Evolutionary conservation across 2,113 vertebrate genomes (phyloP).

Genomic region (Ancistrus triradiatus): DNA sequence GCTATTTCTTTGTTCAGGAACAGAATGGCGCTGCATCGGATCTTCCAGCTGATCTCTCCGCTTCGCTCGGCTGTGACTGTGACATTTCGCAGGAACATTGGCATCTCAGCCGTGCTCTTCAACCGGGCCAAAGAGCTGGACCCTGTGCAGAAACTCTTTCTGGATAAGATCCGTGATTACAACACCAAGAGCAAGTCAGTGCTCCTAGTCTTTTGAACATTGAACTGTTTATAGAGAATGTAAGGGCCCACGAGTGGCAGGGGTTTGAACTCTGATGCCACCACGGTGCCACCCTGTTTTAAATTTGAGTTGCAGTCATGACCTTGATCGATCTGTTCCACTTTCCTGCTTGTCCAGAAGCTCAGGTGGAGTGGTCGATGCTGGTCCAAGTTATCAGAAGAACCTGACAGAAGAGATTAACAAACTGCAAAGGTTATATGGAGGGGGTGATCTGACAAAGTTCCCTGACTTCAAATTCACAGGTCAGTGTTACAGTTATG

Average conservation of each 20-base stretch:
- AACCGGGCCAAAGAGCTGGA: constrained; percentile 82
- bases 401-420: constrained; percentile 74
- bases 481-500: constrained; percentile 70
- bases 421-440: constrained; percentile 84
- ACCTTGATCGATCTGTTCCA: neutral
- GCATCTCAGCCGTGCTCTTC: constrained; percentile 81
- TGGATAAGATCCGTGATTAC: constrained; percentile 95
- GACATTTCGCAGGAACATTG: constrained; percentile 82
- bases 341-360: constrained; percentile 58
- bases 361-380: constrained; percentile 79
- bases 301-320: neutral
- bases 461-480: constrained; percentile 89
- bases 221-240: neutral
- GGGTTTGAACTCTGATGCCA: too few relatives aligned
- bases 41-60: constrained; percentile 74
- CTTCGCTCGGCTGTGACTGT: constrained; percentile 65
- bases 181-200: constrained; percentile 87
- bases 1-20: neutral
- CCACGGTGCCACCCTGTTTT: neutral
- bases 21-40: constrained; percentile 78
- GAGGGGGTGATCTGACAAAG: constrained; percentile 80
- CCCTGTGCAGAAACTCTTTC: constrained; percentile 89
- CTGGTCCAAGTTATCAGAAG: constrained; percentile 79
- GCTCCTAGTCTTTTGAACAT: neutral
- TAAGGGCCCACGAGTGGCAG: too few relatives aligned